phyloP scores from a whole-genome alignment of 2,797 vertebrate genomes.

The Euthynnus affinis region DNA sequence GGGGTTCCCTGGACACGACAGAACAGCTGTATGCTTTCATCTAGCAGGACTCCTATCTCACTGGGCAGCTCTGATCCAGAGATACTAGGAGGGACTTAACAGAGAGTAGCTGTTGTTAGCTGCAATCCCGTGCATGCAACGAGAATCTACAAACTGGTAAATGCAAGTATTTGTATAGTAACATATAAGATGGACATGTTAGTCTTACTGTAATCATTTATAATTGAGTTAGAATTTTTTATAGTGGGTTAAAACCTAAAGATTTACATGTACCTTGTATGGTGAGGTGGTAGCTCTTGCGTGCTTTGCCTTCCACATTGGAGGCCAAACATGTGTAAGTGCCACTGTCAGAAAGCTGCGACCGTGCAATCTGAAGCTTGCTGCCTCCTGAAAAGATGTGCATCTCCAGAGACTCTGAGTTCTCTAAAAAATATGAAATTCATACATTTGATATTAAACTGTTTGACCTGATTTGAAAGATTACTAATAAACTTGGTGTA shows the following conservation, averaged over 20 bases:
- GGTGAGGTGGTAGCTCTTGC: constrained; percentile 91
- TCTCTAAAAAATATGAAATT: constrained; percentile 82
- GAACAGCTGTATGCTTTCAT: constrained; percentile 90
- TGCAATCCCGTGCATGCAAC: background rate
- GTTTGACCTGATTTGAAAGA: background rate
- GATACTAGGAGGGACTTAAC: constrained; percentile 94
- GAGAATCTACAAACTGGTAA: background rate
- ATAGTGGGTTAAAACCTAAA: background rate
- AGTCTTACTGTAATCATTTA: background rate
- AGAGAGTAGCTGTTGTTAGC: constrained; percentile 34
- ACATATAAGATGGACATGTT: background rate
- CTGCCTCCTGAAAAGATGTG: constrained; percentile 94
- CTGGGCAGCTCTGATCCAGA: constrained; percentile 92
- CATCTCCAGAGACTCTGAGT: constrained; percentile 91
- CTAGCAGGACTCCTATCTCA: constrained; percentile 90
- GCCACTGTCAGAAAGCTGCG: constrained; percentile 90
- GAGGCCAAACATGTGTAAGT: constrained; percentile 93
- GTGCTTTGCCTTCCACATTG: constrained; percentile 92
- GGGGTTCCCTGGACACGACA: constrained; percentile 91
- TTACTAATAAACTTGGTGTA: background rate
- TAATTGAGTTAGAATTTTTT: background rate
- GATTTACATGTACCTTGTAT: constrained; percentile 88
- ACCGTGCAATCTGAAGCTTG: constrained; percentile 93
- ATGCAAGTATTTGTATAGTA: background rate
- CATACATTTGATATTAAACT: too few species aligned